These are phyloP conservation scores for Paracanthobrama guichenoti DNA, from an alignment of 2,113 vertebrate species.

Conservation along the genomic window DNA sequence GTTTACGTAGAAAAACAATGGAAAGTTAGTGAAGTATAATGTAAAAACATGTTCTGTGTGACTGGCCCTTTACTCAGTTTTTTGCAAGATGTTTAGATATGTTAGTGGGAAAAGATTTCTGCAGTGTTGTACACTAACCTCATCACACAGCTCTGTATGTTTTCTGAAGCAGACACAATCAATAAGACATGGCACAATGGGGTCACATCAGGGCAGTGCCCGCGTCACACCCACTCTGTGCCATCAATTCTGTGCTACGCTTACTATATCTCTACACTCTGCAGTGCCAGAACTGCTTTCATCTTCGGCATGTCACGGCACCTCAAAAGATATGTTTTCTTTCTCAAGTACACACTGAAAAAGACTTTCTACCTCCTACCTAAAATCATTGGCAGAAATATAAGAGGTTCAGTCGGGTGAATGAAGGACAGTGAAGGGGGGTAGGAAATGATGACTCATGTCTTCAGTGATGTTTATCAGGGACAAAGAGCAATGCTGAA, in stretches of 20 bases:
- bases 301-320: constrained; percentile 10
- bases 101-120: not conserved
- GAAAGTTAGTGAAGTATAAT: too few species aligned
- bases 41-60: too few species aligned
- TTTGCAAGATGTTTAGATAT: not conserved
- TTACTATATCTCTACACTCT: not conserved
- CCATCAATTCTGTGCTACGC: not conserved
- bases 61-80: too few species aligned
- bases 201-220: constrained; percentile 22
- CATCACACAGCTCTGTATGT: not conserved
- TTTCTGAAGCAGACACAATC: constrained; percentile 22
- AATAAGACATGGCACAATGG: constrained; percentile 34
- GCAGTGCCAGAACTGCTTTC: not conserved
- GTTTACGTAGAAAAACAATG: too few species aligned
- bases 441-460: not conserved
- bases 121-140: not conserved
- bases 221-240: not conserved
- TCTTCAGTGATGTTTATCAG: not conserved
- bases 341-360: not conserved
- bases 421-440: not conserved
- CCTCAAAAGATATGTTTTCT: constrained; percentile 20
- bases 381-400: not conserved
- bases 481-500: not conserved
- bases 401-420: not conserved
- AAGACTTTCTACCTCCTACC: not conserved